Conservation (phyloP, 1,140 invertebrate genomes). For the Halotydeus destructor region DNA sequence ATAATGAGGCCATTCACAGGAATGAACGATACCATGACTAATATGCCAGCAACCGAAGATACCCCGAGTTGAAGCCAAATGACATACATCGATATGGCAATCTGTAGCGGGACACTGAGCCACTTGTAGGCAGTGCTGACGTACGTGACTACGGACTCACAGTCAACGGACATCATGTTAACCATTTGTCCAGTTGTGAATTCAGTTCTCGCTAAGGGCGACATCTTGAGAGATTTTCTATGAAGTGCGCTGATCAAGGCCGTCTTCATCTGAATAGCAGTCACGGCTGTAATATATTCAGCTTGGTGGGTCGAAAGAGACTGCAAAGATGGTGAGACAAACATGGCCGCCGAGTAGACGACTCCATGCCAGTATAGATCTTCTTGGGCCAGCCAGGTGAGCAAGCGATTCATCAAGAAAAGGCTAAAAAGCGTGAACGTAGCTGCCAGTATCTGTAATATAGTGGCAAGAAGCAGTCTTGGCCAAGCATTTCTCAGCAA, state of each 20-base stretch:
- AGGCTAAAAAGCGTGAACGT: too few relatives aligned
- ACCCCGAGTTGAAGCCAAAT: constrained; percentile 49
- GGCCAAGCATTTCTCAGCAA: too few relatives aligned
- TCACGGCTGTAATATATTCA: too few relatives aligned
- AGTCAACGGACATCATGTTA: constrained; percentile 33
- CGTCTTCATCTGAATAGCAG: constrained; percentile 19
- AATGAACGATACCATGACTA: constrained; percentile 27
- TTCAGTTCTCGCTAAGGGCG: constrained; percentile 21
- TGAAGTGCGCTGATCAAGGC: constrained; percentile 19
- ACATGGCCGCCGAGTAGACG: constrained; percentile 8
- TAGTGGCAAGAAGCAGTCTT: too few relatives aligned
- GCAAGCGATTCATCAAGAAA: too few relatives aligned
- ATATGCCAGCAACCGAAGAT: constrained; percentile 25
- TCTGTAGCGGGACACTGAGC: constrained; percentile 88
- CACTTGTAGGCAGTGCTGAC: constrained; percentile 37
- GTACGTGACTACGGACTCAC: constrained; percentile 23
- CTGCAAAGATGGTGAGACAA: constrained; percentile 5
- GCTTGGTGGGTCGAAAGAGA: constrained; percentile 8
- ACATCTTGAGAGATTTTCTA: constrained; percentile 21
- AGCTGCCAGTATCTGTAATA: too few relatives aligned
- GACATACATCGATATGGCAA: constrained; percentile 66
- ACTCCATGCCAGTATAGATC: constrained; percentile 11
- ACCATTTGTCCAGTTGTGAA: constrained; percentile 32
- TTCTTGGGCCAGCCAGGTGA: too few relatives aligned
- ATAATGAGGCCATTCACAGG: constrained; percentile 34